phyloP scores from a whole-genome alignment of 2,113 vertebrate genomes.

The Crotalus helleri region DNA sequence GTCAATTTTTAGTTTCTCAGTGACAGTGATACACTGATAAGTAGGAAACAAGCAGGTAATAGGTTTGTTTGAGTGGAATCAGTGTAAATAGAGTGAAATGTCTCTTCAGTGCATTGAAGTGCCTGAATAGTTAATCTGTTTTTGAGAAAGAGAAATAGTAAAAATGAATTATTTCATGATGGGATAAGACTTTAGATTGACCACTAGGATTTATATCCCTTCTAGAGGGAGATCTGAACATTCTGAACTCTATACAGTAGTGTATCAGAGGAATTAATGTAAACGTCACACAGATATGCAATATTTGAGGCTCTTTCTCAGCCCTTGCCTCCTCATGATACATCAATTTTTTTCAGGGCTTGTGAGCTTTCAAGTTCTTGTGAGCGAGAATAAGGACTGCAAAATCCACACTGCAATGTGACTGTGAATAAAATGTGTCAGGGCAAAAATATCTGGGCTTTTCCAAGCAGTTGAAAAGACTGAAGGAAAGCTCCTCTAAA shows the following conservation, averaged over 20 bases:
- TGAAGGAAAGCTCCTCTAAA: not conserved
- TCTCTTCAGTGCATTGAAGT: not conserved
- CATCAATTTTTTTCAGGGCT: not conserved
- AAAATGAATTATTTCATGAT: not conserved
- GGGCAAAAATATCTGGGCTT: not conserved
- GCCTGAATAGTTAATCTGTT: slow-evolving; percentile 10
- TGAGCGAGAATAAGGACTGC: not conserved
- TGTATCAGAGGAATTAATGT: not conserved
- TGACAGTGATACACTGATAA: slow-evolving; percentile 35
- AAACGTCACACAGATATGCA: not conserved
- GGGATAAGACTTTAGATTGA: not conserved
- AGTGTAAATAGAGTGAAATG: not conserved
- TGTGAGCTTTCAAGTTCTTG: not conserved
- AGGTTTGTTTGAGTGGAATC: not conserved
- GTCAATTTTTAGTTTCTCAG: slow-evolving; percentile 43
- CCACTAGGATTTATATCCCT: not conserved
- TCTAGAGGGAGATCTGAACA: not conserved
- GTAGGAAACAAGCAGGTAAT: slow-evolving; percentile 27
- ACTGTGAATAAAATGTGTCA: not conserved
- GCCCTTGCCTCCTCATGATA: not conserved
- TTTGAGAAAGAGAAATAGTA: not conserved
- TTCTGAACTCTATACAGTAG: not conserved
- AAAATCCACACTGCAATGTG: not conserved
- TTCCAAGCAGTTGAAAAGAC: not conserved
- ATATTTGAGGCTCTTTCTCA: not conserved